Evolutionary conservation across 1,140 invertebrate species (phyloP).

Genomic region (Coptotermes formosanus): DNA sequence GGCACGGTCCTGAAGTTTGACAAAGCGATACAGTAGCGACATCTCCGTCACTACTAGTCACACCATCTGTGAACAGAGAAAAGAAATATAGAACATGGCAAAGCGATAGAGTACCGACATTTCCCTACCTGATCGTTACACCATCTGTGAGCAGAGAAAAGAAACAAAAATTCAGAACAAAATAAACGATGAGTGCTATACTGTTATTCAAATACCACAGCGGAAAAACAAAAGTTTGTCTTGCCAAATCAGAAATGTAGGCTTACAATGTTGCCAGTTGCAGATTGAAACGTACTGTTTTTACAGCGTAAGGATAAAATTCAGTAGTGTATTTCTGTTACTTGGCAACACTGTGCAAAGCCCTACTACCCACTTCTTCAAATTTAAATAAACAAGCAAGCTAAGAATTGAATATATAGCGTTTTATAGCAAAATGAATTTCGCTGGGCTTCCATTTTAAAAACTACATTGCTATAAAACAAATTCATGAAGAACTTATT

Average conservation of each 20-base stretch:
- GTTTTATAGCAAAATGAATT: too few species aligned
- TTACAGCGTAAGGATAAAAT: too few species aligned
- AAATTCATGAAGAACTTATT: too few species aligned
- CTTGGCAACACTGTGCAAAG: too few species aligned
- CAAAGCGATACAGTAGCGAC: conserved; percentile 82
- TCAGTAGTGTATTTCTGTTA: too few species aligned
- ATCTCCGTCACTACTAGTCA: conserved; percentile 49
- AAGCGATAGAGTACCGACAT: conserved; percentile 85
- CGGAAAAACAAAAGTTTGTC: neutral
- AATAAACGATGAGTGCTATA: neutral
- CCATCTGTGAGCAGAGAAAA: conserved; percentile 15
- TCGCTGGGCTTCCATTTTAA: too few species aligned
- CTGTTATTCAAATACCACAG: neutral
- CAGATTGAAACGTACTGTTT: neutral
- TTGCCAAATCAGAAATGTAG: neutral
- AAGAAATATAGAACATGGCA: conserved; percentile 63
- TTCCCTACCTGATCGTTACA: neutral
- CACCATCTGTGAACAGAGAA: conserved; percentile 25
- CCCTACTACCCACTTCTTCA: too few species aligned
- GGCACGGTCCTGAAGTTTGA: conserved; percentile 77
- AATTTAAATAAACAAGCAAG: too few species aligned
- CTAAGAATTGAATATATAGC: too few species aligned
- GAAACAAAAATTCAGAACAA: neutral
- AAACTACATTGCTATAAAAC: too few species aligned
- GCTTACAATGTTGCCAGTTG: neutral